Evolutionary conservation across 1,140 invertebrate species (phyloP).

Genomic region (Habropoda laboriosa): DNA sequence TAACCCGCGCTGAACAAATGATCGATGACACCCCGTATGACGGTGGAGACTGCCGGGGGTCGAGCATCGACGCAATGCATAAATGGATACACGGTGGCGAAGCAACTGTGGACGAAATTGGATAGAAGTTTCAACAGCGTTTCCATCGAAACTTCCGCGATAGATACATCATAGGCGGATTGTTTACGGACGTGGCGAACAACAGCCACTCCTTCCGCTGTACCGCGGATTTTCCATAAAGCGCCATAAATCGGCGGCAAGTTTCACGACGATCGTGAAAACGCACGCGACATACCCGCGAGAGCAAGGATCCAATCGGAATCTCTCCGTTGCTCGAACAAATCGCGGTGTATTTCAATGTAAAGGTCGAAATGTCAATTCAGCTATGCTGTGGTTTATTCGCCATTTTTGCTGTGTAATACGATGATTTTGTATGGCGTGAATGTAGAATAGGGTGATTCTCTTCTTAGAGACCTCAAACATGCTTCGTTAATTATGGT

Average conservation of each 20-base stretch:
- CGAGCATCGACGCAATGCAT: neutral
- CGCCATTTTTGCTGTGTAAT: no score
- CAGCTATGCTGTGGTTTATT: no score
- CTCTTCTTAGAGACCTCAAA: no score
- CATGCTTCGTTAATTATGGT: no score
- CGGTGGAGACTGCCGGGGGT: neutral
- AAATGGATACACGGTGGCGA: slow-evolving; percentile 19
- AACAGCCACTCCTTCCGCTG: neutral
- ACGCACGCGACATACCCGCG: neutral
- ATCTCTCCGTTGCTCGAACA: neutral
- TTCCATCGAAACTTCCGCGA: slow-evolving; percentile 59
- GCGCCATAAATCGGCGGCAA: slow-evolving; percentile 24
- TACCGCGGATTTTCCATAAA: slow-evolving; percentile 26
- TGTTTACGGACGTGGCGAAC: slow-evolving; percentile 36
- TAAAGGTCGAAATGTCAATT: no score
- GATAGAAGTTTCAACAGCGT: slow-evolving; percentile 50
- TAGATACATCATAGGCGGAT: slow-evolving; percentile 47
- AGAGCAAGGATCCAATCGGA: slow-evolving; percentile 28
- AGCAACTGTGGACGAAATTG: slow-evolving; percentile 26
- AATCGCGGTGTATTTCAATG: slow-evolving; percentile 20
- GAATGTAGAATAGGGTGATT: no score
- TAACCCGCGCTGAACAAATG: slow-evolving; percentile 21
- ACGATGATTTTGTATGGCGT: no score
- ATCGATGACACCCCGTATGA: slow-evolving; percentile 25
- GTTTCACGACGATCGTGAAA: neutral